Evolutionary conservation across 1,140 invertebrate species (phyloP).

Genomic region (Diabrotica virgifera): DNA sequence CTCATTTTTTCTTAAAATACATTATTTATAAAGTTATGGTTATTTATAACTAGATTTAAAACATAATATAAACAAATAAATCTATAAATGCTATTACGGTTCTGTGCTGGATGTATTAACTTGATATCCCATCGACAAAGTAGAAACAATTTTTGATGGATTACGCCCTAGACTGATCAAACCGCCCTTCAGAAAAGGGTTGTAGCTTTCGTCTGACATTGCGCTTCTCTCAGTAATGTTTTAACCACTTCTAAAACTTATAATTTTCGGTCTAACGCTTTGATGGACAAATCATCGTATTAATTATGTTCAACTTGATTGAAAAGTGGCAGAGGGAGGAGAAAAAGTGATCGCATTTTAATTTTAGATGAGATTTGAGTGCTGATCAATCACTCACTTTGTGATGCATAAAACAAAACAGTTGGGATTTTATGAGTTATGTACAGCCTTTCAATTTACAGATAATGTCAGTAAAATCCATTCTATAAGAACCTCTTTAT

Average conservation of each 20-base stretch:
- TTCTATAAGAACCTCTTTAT: too few relatives aligned
- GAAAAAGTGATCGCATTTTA: not conserved
- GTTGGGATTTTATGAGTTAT: not conserved
- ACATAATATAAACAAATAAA: too few relatives aligned
- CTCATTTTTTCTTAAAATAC: too few relatives aligned
- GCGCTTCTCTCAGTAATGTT: too few relatives aligned
- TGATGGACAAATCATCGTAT: constrained; percentile 9
- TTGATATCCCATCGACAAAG: too few relatives aligned
- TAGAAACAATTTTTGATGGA: not conserved
- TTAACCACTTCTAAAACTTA: not conserved
- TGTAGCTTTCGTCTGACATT: not conserved
- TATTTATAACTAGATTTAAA: too few relatives aligned
- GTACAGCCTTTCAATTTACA: too few relatives aligned
- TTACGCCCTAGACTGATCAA: not conserved
- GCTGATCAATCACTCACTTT: not conserved
- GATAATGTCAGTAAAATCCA: too few relatives aligned
- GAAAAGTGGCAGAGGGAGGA: constrained; percentile 6
- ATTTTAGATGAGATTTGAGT: constrained; percentile 1
- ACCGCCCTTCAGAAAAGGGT: not conserved
- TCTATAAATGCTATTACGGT: too few relatives aligned
- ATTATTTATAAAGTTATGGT: too few relatives aligned
- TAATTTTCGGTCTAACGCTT: constrained; percentile 9
- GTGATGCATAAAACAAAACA: not conserved
- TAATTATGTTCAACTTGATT: constrained; percentile 7
- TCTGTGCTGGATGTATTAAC: too few relatives aligned